Percentiles rank a stretch among this genome's conserved stretches.
These are phyloP conservation scores for Periparus ater DNA, from an alignment of 2,797 vertebrate species.

Conservation along the genomic window DNA sequence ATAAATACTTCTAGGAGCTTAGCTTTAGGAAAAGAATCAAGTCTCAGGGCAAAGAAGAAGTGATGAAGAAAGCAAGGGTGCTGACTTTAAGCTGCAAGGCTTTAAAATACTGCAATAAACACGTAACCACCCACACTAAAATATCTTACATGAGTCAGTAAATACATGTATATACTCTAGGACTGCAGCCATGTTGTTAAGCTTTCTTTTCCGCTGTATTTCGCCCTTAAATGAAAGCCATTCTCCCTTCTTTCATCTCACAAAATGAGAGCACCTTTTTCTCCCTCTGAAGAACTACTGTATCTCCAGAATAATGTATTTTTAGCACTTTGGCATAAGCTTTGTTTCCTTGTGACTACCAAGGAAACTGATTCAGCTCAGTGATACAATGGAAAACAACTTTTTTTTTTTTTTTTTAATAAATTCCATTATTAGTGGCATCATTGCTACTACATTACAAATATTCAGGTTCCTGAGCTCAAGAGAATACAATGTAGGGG, in stretches of 20 bases:
- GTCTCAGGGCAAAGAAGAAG: background rate
- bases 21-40: background rate
- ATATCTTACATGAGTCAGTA: background rate
- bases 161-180: background rate
- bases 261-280: background rate
- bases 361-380: background rate
- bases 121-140: background rate
- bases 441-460: background rate
- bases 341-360: background rate
- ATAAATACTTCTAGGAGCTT: background rate
- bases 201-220: background rate
- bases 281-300: background rate
- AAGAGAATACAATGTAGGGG: background rate
- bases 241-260: background rate
- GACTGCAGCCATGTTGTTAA: background rate
- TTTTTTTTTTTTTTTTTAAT: background rate
- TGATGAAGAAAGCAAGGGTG: background rate
- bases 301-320: background rate
- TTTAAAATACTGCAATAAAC: background rate
- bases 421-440: background rate
- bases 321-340: background rate
- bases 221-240: background rate
- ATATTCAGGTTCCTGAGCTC: background rate
- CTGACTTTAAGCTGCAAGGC: background rate
- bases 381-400: background rate